Evolutionary conservation across 2,888 invertebrate species (phyloP).

Genomic region (Microctonus aethiopoides): DNA sequence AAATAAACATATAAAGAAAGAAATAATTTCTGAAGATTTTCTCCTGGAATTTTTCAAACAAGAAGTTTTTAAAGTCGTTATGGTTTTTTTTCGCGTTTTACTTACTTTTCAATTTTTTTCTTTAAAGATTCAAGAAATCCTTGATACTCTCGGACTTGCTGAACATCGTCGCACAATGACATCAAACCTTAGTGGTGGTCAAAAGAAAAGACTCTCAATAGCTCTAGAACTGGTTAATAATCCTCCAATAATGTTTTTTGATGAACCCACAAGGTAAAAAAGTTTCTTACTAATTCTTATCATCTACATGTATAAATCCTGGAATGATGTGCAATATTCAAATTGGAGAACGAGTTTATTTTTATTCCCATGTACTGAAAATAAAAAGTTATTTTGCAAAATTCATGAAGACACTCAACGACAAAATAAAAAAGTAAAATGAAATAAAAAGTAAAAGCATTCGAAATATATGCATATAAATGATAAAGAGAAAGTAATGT

Average conservation of each 20-base stretch:
- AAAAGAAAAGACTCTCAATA: conserved; percentile 94
- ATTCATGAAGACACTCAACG: not conserved
- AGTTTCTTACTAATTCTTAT: not conserved
- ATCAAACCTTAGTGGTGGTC: conserved; percentile 92
- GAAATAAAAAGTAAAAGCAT: not conserved
- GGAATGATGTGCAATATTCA: not conserved
- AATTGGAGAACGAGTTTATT: not conserved
- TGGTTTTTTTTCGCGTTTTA: no score
- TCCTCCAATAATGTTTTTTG: conserved; percentile 98
- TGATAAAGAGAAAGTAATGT: conserved; percentile 35
- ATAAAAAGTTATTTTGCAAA: not conserved
- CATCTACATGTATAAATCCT: not conserved
- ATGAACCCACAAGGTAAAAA: conserved; percentile 86
- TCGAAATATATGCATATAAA: not conserved
- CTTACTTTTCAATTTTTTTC: no score
- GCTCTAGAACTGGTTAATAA: conserved; percentile 95
- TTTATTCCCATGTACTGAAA: not conserved
- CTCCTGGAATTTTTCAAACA: no score
- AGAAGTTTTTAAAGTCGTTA: no score
- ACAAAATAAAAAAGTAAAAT: not conserved
- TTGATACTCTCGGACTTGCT: conserved; percentile 86
- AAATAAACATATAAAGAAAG: not conserved
- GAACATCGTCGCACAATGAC: conserved; percentile 92
- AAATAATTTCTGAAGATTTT: no score
- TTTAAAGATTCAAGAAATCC: conserved; percentile 87